Conservation (phyloP, 2,797 vertebrate species). For the Triplophysa yarkandensis region DNA sequence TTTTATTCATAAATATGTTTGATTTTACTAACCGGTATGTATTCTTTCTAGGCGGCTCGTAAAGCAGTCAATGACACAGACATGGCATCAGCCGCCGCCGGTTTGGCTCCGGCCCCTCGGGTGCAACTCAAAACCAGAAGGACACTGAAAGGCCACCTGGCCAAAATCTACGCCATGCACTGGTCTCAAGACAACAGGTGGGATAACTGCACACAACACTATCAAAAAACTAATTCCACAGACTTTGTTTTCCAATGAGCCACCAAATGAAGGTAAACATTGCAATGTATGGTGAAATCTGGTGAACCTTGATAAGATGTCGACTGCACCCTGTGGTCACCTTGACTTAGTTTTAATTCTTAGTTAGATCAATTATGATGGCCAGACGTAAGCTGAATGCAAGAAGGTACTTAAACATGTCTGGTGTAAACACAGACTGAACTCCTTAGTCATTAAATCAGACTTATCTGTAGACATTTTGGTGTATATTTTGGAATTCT, state of each 20-base stretch:
- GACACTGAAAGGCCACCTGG: constrained; percentile 86
- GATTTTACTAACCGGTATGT: too few species aligned
- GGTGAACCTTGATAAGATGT: constrained; percentile 15
- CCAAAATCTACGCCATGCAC: constrained; percentile 91
- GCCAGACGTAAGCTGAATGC: constrained; percentile 27
- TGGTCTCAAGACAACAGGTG: constrained; percentile 86
- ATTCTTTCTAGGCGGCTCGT: constrained; percentile 68
- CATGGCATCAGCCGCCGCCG: constrained; percentile 64
- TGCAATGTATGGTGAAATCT: not conserved
- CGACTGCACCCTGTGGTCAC: constrained; percentile 29
- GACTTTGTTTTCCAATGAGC: not conserved
- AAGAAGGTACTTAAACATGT: constrained; percentile 1
- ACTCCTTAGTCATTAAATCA: not conserved
- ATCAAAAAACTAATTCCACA: not conserved
- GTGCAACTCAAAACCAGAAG: constrained; percentile 88
- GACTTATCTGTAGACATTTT: not conserved
- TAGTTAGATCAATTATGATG: constrained; percentile 49
- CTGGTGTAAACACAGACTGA: not conserved
- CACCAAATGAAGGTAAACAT: not conserved
- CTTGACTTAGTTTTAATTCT: constrained; percentile 47
- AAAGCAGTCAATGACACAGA: constrained; percentile 71
- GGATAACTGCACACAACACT: constrained; percentile 17
- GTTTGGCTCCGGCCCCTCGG: constrained; percentile 71
- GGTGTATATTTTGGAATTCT: not conserved
- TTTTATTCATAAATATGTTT: too few species aligned